Percentiles rank a stretch among this genome's conserved stretches.
Evolutionary conservation across 2,888 invertebrate species (phyloP).

Genomic region (Microplitis deprimator): DNA sequence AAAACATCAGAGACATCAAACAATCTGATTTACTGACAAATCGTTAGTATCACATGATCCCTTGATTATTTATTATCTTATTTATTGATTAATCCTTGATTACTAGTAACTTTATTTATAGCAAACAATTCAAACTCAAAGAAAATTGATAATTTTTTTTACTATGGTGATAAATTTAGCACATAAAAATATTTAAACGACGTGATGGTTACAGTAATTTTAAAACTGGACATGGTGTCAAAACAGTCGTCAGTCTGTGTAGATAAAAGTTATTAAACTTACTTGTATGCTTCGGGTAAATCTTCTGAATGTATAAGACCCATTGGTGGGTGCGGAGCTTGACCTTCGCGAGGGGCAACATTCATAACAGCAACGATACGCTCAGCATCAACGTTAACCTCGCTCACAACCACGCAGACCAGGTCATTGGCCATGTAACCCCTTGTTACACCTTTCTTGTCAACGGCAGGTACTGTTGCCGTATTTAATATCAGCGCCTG

Average conservation of each 20-base stretch:
- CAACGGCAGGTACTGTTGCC: constrained; percentile 81
- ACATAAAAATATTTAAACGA: constrained; percentile 12
- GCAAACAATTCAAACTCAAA: too few species aligned
- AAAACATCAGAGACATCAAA: constrained; percentile 68
- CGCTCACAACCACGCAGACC: constrained; percentile 90
- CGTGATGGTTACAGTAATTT: constrained; percentile 6
- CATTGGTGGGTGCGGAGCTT: constrained; percentile 81
- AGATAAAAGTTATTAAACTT: constrained; percentile 69
- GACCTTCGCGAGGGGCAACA: constrained; percentile 81
- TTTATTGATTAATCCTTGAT: not conserved
- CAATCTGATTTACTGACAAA: constrained; percentile 54
- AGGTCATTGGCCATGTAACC: constrained; percentile 87
- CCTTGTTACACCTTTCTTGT: constrained; percentile 85
- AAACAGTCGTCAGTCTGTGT: not conserved
- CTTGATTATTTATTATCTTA: constrained; percentile 9
- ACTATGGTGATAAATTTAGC: not conserved
- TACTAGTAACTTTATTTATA: too few species aligned
- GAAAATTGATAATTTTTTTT: too few species aligned
- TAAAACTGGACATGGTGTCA: not conserved
- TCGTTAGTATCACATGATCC: constrained; percentile 32
- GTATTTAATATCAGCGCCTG: constrained; percentile 70
- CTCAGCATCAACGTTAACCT: constrained; percentile 88
- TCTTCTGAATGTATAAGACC: constrained; percentile 88
- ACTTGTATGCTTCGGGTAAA: constrained; percentile 89
- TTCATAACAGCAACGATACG: constrained; percentile 92